Evolutionary conservation across 1,140 invertebrate genomes (phyloP).

Genomic region (Sycophaga agraensis): DNA sequence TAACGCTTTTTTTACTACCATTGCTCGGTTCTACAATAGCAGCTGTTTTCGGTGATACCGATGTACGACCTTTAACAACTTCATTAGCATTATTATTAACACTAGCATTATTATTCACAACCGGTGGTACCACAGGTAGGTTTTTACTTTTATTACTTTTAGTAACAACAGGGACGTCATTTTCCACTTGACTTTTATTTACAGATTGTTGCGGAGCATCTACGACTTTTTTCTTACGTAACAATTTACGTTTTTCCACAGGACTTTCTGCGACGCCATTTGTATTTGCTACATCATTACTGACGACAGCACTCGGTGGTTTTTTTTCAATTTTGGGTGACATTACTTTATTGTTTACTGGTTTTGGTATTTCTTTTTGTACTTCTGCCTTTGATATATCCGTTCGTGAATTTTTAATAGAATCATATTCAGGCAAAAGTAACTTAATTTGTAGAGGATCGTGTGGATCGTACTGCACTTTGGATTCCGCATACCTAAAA

Average conservation of each 20-base stretch:
- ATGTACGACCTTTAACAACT: no score
- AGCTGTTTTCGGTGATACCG: no score
- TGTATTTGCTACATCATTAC: neutral
- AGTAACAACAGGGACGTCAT: neutral
- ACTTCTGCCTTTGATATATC: neutral
- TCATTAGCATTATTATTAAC: neutral
- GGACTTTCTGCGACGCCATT: conserved; percentile 12
- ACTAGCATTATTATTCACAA: neutral
- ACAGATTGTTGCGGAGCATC: neutral
- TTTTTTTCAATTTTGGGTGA: conserved; percentile 7
- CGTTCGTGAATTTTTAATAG: conserved; percentile 34
- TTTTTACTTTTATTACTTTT: conserved; percentile 1
- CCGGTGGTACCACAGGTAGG: neutral
- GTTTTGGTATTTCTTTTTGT: neutral
- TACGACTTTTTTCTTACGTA: conserved; percentile 14
- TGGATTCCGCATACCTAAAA: conserved; percentile 67
- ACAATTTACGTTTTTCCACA: conserved; percentile 12
- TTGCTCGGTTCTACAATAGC: neutral
- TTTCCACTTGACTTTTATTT: conserved; percentile 4
- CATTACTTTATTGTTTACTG: conserved; percentile 11
- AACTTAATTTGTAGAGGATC: conserved; percentile 68
- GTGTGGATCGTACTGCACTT: conserved; percentile 71
- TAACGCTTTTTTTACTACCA: neutral
- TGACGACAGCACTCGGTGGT: neutral
- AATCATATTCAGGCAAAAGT: conserved; percentile 66